Percentiles rank a stretch among this genome's conserved stretches.
Evolutionary conservation across 2,797 vertebrate species (phyloP).

Genomic region (Numenius phaeopus): DNA sequence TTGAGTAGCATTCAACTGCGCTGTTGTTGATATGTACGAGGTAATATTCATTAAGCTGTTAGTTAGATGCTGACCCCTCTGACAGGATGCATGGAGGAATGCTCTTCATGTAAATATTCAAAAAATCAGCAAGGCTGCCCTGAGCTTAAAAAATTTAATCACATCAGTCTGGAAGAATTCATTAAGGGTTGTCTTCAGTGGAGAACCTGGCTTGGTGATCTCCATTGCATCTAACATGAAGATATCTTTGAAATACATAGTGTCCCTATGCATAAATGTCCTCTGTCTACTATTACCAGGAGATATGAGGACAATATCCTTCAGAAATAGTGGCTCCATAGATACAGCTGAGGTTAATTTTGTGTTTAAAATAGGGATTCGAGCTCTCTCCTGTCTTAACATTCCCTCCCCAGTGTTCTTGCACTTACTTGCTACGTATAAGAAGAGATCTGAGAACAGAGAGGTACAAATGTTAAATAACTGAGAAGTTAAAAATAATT

Average conservation of each 20-base stretch:
- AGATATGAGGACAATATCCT: neutral
- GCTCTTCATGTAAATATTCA: neutral
- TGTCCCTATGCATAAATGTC: neutral
- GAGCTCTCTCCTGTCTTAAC: neutral
- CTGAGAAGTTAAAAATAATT: slow-evolving; percentile 16
- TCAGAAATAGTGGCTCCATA: neutral
- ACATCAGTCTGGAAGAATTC: neutral
- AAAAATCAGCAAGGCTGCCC: neutral
- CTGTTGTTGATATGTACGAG: neutral
- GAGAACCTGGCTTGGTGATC: neutral
- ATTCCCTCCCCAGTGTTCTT: neutral
- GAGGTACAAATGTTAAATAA: neutral
- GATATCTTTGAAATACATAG: neutral
- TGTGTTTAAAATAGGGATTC: neutral
- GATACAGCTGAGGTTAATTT: neutral
- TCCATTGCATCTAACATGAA: slow-evolving; percentile 5
- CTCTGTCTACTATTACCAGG: neutral
- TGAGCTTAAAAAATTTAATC: neutral
- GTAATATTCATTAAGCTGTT: neutral
- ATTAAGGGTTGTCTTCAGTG: neutral
- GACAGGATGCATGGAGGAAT: neutral
- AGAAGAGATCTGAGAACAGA: neutral
- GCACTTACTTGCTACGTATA: neutral
- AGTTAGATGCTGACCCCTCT: neutral
- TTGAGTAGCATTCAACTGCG: neutral